phyloP scores from a whole-genome alignment of 2,113 vertebrate species.

The Colossoma macropomum region DNA sequence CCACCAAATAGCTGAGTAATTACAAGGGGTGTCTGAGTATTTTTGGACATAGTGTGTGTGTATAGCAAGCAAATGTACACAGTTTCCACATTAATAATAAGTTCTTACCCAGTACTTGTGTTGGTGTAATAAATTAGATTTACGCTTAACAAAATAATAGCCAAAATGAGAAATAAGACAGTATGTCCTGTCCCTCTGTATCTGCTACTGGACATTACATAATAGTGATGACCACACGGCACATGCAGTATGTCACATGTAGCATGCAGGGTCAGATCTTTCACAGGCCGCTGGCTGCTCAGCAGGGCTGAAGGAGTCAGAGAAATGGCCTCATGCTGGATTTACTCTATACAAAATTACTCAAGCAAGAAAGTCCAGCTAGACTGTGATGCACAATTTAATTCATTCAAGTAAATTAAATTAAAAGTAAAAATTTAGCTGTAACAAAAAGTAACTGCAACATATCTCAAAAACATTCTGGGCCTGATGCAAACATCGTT shows the following conservation, averaged over 20 bases:
- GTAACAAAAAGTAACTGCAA: no score
- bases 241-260: neutral
- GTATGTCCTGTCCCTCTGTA: neutral
- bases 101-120: no score
- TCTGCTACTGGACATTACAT: neutral
- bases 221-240: neutral
- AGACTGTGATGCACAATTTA: neutral
- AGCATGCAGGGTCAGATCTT: neutral
- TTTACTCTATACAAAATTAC: neutral
- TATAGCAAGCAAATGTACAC: no score
- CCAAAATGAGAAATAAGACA: neutral
- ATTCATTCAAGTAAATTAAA: no score
- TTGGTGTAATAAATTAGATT: no score
- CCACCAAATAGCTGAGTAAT: no score
- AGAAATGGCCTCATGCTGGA: neutral
- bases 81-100: no score
- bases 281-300: constrained; percentile 22
- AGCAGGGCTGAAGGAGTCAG: neutral
- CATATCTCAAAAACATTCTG: no score
- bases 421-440: no score
- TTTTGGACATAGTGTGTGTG: no score
- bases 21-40: no score
- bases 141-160: neutral
- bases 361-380: neutral
- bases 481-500: no score